These are phyloP conservation scores for Macroramphosus scolopax DNA, from an alignment of 2,797 vertebrate genomes.

Conservation along the genomic window DNA sequence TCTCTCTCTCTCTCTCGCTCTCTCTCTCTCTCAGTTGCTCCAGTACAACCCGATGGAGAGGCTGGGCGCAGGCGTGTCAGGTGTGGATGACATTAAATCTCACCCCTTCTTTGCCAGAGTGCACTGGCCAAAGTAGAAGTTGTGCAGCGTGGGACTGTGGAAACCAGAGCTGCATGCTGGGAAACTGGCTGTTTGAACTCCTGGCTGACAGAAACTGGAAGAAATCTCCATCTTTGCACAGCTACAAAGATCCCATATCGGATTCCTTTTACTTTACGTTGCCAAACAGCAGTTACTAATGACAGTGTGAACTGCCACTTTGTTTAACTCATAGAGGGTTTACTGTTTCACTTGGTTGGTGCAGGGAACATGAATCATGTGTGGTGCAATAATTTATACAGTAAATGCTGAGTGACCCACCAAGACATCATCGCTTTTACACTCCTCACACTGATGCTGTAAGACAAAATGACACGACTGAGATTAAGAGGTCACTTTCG, in stretches of 20 bases:
- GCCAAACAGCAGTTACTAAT: conserved; percentile 43
- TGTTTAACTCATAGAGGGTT: conserved; percentile 26
- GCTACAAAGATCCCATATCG: conserved; percentile 6
- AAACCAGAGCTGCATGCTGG: conserved; percentile 28
- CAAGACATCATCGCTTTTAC: conserved; percentile 33
- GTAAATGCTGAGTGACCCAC: conserved; percentile 24
- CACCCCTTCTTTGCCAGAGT: conserved; percentile 92
- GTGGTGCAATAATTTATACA: conserved; percentile 55
- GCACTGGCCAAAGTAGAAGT: conserved; percentile 85
- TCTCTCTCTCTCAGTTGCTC: conserved; percentile 79
- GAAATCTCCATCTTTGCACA: no score
- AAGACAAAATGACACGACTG: conserved; percentile 36
- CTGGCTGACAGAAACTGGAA: conserved; percentile 19
- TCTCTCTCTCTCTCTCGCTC: no score
- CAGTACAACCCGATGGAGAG: conserved; percentile 94
- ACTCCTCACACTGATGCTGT: conserved; percentile 16
- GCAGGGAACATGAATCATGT: conserved; percentile 41
- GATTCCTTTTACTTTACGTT: conserved; percentile 19
- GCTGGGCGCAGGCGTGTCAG: conserved; percentile 90
- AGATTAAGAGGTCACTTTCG: conserved; percentile 14
- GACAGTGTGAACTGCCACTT: conserved; percentile 10
- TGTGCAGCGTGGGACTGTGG: no score
- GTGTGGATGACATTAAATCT: conserved; percentile 95
- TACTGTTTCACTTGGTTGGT: conserved; percentile 22
- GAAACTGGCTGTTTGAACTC: no score